Conservation (phyloP, 2,888 invertebrate genomes). For the Thereva unica region DNA sequence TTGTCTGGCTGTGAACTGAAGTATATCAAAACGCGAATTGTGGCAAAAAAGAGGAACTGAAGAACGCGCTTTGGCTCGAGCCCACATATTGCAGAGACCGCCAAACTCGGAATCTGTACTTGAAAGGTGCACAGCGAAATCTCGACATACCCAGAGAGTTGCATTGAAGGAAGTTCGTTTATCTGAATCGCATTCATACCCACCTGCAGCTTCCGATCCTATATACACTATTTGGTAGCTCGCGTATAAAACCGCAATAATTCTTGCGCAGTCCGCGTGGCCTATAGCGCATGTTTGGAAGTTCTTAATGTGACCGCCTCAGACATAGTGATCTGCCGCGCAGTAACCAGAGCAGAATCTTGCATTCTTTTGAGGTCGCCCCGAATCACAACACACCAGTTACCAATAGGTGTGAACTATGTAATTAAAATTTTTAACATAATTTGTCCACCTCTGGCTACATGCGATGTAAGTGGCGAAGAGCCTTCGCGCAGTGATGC, state of each 20-base stretch:
- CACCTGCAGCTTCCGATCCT: too few relatives aligned
- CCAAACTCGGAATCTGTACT: too few relatives aligned
- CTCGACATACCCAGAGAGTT: too few relatives aligned
- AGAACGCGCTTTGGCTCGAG: constrained; percentile 9
- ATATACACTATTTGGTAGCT: too few relatives aligned
- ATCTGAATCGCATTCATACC: too few relatives aligned
- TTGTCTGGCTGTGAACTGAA: constrained; percentile 8
- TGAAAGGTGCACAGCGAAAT: too few relatives aligned
- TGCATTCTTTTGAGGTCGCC: not conserved
- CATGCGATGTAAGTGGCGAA: constrained; percentile 22
- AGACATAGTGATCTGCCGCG: constrained; percentile 18
- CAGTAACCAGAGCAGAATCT: constrained; percentile 24
- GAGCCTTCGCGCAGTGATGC: too few relatives aligned
- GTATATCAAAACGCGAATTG: not conserved
- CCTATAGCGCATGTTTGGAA: constrained; percentile 2
- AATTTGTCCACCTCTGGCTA: constrained; percentile 15
- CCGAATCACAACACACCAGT: constrained; percentile 4
- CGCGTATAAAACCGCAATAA: too few relatives aligned
- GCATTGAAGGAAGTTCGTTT: too few relatives aligned
- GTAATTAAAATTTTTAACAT: constrained; percentile 22
- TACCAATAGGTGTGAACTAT: constrained; percentile 15
- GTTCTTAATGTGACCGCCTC: constrained; percentile 21
- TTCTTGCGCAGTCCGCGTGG: not conserved
- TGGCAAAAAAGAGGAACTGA: constrained; percentile 8
- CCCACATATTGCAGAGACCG: too few relatives aligned